phyloP scores from a whole-genome alignment of 2,113 vertebrate genomes.

The Misgurnus mizolepis region DNA sequence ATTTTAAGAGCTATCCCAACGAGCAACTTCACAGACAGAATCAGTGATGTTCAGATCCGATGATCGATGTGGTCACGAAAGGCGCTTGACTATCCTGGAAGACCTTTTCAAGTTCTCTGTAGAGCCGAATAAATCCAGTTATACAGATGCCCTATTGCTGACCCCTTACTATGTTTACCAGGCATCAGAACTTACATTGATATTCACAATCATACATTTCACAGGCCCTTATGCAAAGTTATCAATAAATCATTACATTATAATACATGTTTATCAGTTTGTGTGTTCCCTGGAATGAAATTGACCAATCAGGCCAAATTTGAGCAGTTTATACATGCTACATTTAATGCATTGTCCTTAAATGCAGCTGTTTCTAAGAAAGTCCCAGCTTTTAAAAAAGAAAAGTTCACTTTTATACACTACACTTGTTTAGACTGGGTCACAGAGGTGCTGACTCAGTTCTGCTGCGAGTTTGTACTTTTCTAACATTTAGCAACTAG shows the following conservation, averaged over 20 bases:
- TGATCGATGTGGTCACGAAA: no score
- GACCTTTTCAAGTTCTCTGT: not conserved
- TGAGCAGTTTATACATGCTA: not conserved
- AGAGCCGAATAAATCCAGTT: no score
- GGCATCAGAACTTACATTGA: no score
- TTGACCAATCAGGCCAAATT: not conserved
- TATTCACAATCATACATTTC: no score
- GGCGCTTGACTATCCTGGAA: no score
- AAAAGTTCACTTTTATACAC: not conserved
- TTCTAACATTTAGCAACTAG: constrained; percentile 1
- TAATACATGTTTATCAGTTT: no score
- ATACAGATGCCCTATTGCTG: not conserved
- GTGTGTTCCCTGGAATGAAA: not conserved
- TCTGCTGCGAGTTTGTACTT: not conserved
- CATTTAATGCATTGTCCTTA: not conserved
- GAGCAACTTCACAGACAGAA: no score
- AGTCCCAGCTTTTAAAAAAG: not conserved
- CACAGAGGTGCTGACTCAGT: constrained; percentile 8
- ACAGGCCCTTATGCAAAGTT: no score
- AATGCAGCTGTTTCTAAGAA: not conserved
- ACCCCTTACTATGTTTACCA: not conserved
- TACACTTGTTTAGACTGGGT: constrained; percentile 3
- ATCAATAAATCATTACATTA: no score
- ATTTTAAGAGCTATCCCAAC: no score
- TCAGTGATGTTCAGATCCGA: no score